Conservation (phyloP, 2,113 vertebrate species). For the Okapia johnstoni region DNA sequence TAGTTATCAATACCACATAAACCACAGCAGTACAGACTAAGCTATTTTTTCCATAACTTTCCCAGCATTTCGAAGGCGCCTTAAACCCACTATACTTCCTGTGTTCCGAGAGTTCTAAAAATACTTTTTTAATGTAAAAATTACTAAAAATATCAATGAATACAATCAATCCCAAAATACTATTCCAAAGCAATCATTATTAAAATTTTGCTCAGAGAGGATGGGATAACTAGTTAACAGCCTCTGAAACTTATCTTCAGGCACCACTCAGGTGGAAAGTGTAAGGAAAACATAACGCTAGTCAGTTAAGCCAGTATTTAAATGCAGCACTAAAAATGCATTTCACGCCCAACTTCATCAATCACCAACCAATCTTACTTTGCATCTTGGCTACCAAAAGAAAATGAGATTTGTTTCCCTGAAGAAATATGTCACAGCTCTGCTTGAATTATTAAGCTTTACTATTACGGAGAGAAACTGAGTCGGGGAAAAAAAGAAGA, state of each 20-base stretch:
- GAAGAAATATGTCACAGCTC: slow-evolving; percentile 74
- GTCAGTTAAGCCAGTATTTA: slow-evolving; percentile 52
- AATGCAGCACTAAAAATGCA: slow-evolving; percentile 63
- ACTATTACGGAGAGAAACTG: slow-evolving; percentile 49
- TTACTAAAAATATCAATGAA: not conserved
- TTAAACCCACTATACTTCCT: not conserved
- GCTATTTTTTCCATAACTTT: not conserved
- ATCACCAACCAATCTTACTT: slow-evolving; percentile 69
- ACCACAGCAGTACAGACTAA: not conserved
- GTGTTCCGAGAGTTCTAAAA: not conserved
- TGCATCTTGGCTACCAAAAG: slow-evolving; percentile 71
- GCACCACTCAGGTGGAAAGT: not conserved
- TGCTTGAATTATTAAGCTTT: slow-evolving; percentile 65
- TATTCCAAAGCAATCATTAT: not conserved
- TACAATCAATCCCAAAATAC: not conserved
- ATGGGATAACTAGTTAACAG: not conserved
- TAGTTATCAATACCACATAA: not conserved
- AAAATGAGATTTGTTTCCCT: slow-evolving; percentile 78
- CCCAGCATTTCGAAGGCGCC: not conserved
- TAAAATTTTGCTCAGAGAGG: not conserved
- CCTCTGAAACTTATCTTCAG: slow-evolving; percentile 10
- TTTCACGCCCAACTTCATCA: slow-evolving; percentile 72
- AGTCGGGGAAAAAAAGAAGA: not conserved
- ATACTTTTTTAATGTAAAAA: not conserved
- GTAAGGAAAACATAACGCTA: not conserved